Evolutionary conservation across 2,797 vertebrate genomes (phyloP).

Genomic region (Anabas testudineus): DNA sequence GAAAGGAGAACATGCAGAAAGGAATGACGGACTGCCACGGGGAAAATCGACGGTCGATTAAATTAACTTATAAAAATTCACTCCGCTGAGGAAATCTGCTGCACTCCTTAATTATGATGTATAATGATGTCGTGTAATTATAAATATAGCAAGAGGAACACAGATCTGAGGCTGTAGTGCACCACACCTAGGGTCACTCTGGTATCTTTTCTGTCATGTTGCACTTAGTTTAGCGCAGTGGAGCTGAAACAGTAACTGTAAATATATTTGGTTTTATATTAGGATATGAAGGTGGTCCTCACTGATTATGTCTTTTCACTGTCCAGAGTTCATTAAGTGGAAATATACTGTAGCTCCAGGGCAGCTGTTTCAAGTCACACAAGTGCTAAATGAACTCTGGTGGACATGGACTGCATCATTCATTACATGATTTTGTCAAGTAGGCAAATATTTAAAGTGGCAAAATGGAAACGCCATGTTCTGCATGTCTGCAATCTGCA

Average conservation of each 20-base stretch:
- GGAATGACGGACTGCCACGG: background rate
- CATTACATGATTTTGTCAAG: conserved; percentile 10
- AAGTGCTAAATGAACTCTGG: conserved; percentile 7
- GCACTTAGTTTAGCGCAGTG: background rate
- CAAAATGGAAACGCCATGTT: conserved; percentile 15
- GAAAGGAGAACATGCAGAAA: background rate
- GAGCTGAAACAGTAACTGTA: background rate
- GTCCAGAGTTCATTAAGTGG: conserved; percentile 1
- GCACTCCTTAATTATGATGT: background rate
- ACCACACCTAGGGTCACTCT: background rate
- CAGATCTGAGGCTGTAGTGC: background rate
- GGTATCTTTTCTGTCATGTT: background rate
- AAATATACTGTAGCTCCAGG: background rate
- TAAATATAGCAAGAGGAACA: background rate
- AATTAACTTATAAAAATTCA: background rate
- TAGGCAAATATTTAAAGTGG: background rate
- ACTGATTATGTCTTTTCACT: conserved; percentile 2
- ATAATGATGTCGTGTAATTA: background rate
- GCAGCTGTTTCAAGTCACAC: conserved; percentile 15
- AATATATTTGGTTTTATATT: background rate
- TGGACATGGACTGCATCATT: background rate
- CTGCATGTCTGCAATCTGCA: conserved; percentile 4
- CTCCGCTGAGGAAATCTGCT: background rate
- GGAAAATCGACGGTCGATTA: background rate
- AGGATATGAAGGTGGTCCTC: background rate